A percentile compares a stretch with the other conserved stretches of the same genome.
These are phyloP conservation scores for Synergus itoensis DNA, from an alignment of 2,888 invertebrate genomes.

Conservation along the genomic window DNA sequence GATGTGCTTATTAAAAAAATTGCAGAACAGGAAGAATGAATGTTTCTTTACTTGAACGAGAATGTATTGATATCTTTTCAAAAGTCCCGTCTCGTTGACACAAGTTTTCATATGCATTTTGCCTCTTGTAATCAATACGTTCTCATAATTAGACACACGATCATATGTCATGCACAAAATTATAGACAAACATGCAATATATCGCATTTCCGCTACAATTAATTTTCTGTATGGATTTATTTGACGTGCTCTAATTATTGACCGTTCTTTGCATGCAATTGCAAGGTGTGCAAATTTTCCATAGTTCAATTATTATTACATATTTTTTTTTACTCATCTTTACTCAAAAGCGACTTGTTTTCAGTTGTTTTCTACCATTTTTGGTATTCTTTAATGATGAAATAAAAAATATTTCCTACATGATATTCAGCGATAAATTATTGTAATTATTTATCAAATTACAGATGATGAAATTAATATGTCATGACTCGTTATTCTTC, in stretches of 20 bases:
- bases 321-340: too few relatives aligned
- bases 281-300: too few relatives aligned
- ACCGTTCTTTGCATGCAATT: not conserved
- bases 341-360: too few relatives aligned
- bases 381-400: not conserved
- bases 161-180: constrained; percentile 45
- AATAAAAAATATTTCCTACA: too few relatives aligned
- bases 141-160: constrained; percentile 59
- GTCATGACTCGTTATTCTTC: not conserved
- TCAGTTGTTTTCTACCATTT: not conserved
- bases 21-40: constrained; percentile 68
- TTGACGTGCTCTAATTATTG: not conserved
- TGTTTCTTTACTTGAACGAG: constrained; percentile 65
- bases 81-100: constrained; percentile 64
- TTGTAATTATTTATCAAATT: not conserved
- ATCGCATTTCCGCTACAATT: not conserved
- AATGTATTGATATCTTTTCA: constrained; percentile 66
- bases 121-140: not conserved
- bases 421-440: not conserved
- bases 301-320: too few relatives aligned
- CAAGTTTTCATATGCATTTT: constrained; percentile 61
- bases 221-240: not conserved
- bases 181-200: not conserved
- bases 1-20: constrained; percentile 74
- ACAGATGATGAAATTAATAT: not conserved